Percentiles rank a stretch among this genome's conserved stretches.
phyloP scores from a whole-genome alignment of 2,888 invertebrate genomes.

The Cremastinae sp. region DNA sequence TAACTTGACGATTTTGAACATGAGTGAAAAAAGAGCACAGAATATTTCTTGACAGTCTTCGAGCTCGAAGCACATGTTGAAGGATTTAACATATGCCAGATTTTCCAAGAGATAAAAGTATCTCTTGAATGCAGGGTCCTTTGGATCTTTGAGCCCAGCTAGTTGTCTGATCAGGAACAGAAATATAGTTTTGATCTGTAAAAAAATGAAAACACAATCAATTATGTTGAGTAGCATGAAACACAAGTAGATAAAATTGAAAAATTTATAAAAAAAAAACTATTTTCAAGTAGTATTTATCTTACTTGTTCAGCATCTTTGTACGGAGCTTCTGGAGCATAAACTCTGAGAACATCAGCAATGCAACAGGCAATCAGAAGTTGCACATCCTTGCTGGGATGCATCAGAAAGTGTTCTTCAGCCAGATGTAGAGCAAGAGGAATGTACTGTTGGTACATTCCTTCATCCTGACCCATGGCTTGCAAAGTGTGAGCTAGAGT shows the following conservation, averaged over 20 bases:
- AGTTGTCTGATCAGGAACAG: constrained; percentile 96
- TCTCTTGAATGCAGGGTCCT: constrained; percentile 97
- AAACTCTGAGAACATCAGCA: constrained; percentile 97
- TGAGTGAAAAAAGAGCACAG: constrained; percentile 94
- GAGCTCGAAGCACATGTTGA: constrained; percentile 99
- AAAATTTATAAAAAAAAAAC: not conserved
- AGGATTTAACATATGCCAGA: constrained; percentile 97
- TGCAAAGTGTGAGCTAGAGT: constrained; percentile 96
- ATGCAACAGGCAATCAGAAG: constrained; percentile 98
- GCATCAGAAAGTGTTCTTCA: constrained; percentile 95
- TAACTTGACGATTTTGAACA: constrained; percentile 98
- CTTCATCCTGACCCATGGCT: constrained; percentile 98
- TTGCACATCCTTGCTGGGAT: constrained; percentile 95
- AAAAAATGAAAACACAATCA: not conserved
- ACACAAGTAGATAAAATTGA: not conserved
- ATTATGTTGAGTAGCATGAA: too few species aligned
- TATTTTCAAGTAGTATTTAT: constrained; percentile 71
- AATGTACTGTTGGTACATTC: constrained; percentile 94
- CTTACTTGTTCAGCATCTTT: constrained; percentile 97
- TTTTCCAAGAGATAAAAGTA: constrained; percentile 99
- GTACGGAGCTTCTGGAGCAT: constrained; percentile 98
- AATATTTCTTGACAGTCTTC: constrained; percentile 99
- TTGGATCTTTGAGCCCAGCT: constrained; percentile 95
- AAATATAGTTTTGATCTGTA: constrained; percentile 89
- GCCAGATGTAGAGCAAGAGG: constrained; percentile 95